Evolutionary conservation across 2,888 invertebrate genomes (phyloP).

Genomic region (Atethmia centrago): DNA sequence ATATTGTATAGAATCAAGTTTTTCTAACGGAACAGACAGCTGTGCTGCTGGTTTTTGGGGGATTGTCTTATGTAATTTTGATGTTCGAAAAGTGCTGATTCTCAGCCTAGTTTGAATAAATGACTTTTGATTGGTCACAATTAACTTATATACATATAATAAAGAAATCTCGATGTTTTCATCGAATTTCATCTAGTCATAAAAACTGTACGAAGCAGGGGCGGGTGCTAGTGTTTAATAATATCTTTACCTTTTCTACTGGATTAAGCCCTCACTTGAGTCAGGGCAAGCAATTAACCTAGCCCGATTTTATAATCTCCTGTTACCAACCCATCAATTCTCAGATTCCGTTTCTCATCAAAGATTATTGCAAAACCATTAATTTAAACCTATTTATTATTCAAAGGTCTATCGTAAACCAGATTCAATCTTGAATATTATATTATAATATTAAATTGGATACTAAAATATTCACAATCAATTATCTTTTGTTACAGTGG

Average conservation of each 20-base stretch:
- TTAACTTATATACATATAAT: neutral
- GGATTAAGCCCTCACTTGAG: neutral
- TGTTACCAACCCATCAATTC: neutral
- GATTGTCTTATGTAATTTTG: no score
- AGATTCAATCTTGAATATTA: slow-evolving; percentile 33
- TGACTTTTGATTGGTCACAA: no score
- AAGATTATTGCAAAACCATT: slow-evolving; percentile 19
- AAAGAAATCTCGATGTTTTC: neutral
- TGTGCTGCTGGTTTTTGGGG: no score
- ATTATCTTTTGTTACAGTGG: slow-evolving; percentile 88
- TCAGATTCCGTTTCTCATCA: neutral
- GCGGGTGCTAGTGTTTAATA: neutral
- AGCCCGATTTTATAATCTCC: slow-evolving; percentile 9
- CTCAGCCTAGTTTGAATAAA: no score
- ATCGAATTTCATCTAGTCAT: neutral
- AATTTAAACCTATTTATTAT: slow-evolving; percentile 38
- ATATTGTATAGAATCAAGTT: no score
- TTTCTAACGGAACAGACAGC: no score
- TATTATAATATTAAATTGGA: slow-evolving; percentile 22
- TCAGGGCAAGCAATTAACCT: slow-evolving; percentile 10
- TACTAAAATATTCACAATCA: slow-evolving; percentile 26
- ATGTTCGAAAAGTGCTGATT: no score
- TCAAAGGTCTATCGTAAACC: slow-evolving; percentile 32
- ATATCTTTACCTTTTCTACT: neutral
- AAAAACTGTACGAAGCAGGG: neutral